Conservation (phyloP, 2,888 invertebrate species). For the Euzetes globulus region DNA sequence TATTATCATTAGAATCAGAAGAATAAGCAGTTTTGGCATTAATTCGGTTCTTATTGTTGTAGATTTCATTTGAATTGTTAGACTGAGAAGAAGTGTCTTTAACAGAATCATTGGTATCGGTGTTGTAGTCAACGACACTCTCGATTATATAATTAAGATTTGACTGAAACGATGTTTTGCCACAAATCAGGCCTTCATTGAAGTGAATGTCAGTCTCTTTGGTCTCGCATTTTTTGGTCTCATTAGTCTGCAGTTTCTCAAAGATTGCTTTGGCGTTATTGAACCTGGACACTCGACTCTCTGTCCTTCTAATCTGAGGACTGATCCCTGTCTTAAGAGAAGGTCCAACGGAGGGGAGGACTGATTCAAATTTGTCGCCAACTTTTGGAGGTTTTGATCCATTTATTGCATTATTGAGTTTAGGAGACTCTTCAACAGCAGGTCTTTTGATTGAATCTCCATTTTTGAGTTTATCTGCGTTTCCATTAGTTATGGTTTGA, state of each 20-base stretch:
- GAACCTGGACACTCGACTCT: conserved; percentile 42
- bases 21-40: conserved; percentile 32
- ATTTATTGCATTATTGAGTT: conserved; percentile 16
- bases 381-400: background rate
- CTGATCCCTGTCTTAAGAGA: background rate
- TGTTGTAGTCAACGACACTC: background rate
- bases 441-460: background rate
- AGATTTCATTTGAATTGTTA: conserved; percentile 5
- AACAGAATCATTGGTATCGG: background rate
- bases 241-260: conserved; percentile 64
- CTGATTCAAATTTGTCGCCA: conserved; percentile 4
- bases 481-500: conserved; percentile 3
- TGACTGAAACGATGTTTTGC: conserved; percentile 20
- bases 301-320: conserved; percentile 36
- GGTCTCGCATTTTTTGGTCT: conserved; percentile 15
- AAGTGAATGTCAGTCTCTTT: conserved; percentile 27
- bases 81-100: conserved; percentile 1
- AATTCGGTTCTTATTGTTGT: background rate
- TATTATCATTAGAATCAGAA: background rate
- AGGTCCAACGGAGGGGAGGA: background rate
- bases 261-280: conserved; percentile 85
- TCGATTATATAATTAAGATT: conserved; percentile 16
- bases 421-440: background rate
- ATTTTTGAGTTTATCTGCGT: background rate
- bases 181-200: conserved; percentile 25